Evolutionary conservation across 2,888 invertebrate species (phyloP), one percentile per base, ranked within the genome.

Genomic region (Stenotaenia linearis): DNA sequence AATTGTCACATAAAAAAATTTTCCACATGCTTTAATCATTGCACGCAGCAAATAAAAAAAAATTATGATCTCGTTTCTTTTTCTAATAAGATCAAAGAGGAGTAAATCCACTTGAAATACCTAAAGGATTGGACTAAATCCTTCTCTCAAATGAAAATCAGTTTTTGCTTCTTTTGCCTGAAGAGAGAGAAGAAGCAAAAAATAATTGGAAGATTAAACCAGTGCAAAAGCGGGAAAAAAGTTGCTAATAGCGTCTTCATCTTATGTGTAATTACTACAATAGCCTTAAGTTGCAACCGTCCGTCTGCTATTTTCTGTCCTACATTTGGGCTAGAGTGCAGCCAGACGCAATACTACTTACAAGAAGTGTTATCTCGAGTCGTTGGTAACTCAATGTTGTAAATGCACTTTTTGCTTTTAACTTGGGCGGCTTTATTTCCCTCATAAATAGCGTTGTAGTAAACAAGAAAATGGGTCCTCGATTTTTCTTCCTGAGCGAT

Each of bases 321-420:
- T 50, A 18, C 50, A 18, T 1, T 15, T 1, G 7, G 50, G 18
- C 50, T 50, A 7, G 50, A 50, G 50, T 50, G 50, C 69, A 23
- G 25, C 69, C 25, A n/a, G 69, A 69, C 10, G 28, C 69, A n/a
- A 69, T 69, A 28, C 25, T 69, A 69, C n/a, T 69, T 28, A 28
- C 69, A 69, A 69, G 69, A 69, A 28, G 69, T 69, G 69, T 69
- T 69, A 69, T 69, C 69, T 69, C 69, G 69, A 69, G 25, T 56
- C 18, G 23, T 56, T 56, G 56, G 21, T 56, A 56, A 9, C 56
- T 56, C 56, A 2, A 21, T 69, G 69, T 28, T 69, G 69, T 69
- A 28, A 69, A 28, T 69, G 69, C 69, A 23, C 28, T 28, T 69
- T 69, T 69, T 28, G 69, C 69, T 69, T 23, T 69, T 69, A 69